These are phyloP conservation scores for Pipa parva DNA, from an alignment of 2,113 vertebrate species.

Conservation along the genomic window DNA sequence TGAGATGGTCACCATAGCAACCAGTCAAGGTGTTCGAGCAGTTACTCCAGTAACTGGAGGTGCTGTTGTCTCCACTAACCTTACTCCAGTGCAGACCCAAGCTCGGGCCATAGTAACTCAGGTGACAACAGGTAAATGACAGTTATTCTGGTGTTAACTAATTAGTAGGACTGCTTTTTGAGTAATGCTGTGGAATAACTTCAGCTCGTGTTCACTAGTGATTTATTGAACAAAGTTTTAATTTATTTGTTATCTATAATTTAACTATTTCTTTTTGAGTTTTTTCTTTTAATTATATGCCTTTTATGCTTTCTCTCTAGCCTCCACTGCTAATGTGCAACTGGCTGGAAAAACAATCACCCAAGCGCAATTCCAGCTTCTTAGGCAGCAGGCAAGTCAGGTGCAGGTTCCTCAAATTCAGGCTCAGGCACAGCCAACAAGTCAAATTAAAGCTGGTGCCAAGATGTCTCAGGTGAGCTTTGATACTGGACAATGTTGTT, in stretches of 20 bases:
- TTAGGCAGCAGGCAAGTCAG: slow-evolving; percentile 55
- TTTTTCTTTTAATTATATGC: not conserved
- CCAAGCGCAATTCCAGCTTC: slow-evolving; percentile 62
- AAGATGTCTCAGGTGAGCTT: slow-evolving; percentile 67
- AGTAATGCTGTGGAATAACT: no score
- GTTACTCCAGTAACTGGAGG: slow-evolving; percentile 67
- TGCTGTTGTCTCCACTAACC: slow-evolving; percentile 67
- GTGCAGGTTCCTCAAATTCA: slow-evolving; percentile 53
- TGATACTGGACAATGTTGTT: no score
- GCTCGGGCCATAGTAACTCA: slow-evolving; percentile 67
- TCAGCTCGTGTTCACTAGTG: no score
- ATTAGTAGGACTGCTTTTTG: not conserved
- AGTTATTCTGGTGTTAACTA: not conserved
- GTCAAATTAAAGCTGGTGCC: slow-evolving; percentile 73
- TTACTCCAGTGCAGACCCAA: slow-evolving; percentile 66
- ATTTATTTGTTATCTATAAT: not conserved
- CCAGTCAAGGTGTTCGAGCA: slow-evolving; percentile 63
- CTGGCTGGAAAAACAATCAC: slow-evolving; percentile 55
- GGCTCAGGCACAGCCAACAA: slow-evolving; percentile 59
- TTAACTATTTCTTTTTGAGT: not conserved
- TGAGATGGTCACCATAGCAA: slow-evolving; percentile 69
- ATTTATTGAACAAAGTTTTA: not conserved
- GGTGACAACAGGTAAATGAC: slow-evolving; percentile 60
- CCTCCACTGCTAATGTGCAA: slow-evolving; percentile 56
- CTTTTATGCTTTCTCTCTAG: slow-evolving; percentile 9